Base-by-base conservation (phyloP, 2,113 vertebrate genomes). In the Chunga burmeisteri region DNA sequence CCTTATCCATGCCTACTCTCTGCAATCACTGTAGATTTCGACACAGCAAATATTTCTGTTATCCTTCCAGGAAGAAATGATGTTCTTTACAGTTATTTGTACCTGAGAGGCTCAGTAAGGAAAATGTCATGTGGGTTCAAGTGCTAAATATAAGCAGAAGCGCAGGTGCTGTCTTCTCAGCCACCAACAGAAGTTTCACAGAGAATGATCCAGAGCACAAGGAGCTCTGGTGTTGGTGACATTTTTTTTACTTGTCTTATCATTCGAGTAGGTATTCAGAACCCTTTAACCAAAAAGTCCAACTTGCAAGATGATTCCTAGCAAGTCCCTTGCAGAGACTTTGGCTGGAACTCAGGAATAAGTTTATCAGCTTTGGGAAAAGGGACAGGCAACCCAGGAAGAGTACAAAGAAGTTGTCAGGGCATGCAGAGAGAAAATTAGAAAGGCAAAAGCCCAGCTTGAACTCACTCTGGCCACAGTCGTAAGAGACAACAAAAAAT, bases 41-140 rank as follows among this genome's bases (percentile, higher is more conserved):
- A n/a, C 25, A 22, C 34, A 62, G n/a, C 19, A 65, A 80, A 59
- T 4, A 26, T 2, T 56, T 72, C 22, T 50, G 40, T 16, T 80
- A 12, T 1, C 17, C 9, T 67, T 66, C 18, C 11, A 73, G 34
- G 29, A 5, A 78, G 11, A 66, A 91, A 52, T 3, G 2, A 3
- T 38, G 22, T 27, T 30, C 17, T 65, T 87, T 46, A 29, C 11
- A 49, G 19, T 13, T 44, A 49, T 23, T 50, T 55, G 32, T 7
- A 49, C 6, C 34, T 16, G 8, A 70, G 13, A 70, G 5, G 5
- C 18, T 47, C 44, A 49, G 42, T 8, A 59, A 2, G 3, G 6
- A 22, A 40, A 36, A 6, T 12, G 5, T 49, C 50, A 15, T 0
- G 0, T 53, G 23, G 3, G 4, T 62, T 20, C 8, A 10, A 34